phyloP scores from a whole-genome alignment of 2,888 invertebrate genomes.

The Pyrocoelia pectoralis region DNA sequence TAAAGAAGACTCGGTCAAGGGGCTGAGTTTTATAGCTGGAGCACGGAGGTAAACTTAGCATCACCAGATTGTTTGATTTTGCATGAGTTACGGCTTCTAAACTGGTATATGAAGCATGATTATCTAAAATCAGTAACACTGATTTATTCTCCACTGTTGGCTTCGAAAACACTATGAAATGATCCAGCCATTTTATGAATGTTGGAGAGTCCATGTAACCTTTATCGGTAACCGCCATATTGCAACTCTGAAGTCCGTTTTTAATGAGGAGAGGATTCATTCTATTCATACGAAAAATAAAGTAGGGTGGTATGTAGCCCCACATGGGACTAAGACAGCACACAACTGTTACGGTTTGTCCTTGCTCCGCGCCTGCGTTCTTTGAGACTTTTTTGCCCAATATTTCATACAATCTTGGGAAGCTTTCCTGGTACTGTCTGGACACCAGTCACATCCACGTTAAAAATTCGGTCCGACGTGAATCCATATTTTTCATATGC shows the following conservation, averaged over 20 bases:
- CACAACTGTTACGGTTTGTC: too few relatives aligned
- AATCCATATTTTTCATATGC: too few relatives aligned
- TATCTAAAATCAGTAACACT: constrained; percentile 15
- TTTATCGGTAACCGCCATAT: too few relatives aligned
- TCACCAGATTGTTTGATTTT: not conserved
- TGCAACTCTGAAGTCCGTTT: too few relatives aligned
- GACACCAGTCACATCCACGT: not conserved
- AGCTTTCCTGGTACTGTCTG: not conserved
- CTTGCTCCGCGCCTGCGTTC: too few relatives aligned
- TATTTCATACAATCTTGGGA: not conserved
- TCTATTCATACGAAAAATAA: constrained; percentile 5
- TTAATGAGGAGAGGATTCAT: too few relatives aligned
- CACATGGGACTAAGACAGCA: too few relatives aligned
- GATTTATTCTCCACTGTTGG: not conserved
- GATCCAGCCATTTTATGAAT: constrained; percentile 11
- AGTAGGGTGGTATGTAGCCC: too few relatives aligned
- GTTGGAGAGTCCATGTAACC: too few relatives aligned
- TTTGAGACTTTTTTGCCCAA: too few relatives aligned
- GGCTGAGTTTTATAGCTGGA: not conserved
- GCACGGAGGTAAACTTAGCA: not conserved
- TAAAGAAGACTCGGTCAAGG: too few relatives aligned
- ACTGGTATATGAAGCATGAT: constrained; percentile 8
- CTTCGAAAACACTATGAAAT: constrained; percentile 8
- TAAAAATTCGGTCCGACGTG: too few relatives aligned
- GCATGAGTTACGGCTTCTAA: constrained; percentile 10